These are phyloP conservation scores for Lepidocyrtoides sp. DNA, from an alignment of 2,888 invertebrate genomes.

Conservation along the genomic window DNA sequence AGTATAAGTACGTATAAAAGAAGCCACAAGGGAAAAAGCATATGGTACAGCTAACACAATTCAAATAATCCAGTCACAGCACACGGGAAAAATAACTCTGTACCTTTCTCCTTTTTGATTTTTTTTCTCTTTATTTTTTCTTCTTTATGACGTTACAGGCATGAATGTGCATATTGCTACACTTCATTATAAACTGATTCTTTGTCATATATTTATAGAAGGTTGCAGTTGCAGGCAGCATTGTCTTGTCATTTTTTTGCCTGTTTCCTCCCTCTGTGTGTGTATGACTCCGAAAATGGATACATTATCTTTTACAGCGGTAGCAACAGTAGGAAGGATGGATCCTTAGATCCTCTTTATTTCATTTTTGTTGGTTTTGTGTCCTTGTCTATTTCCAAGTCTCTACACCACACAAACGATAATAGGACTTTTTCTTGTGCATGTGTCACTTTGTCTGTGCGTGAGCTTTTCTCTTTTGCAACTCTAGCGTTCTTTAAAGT, in stretches of 20 bases:
- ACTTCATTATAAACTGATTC: not conserved
- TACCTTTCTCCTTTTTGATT: not conserved
- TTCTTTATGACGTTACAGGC: not conserved
- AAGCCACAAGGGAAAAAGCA: conserved; percentile 31
- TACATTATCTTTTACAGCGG: conserved; percentile 8
- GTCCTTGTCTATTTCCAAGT: not conserved
- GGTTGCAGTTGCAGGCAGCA: not conserved
- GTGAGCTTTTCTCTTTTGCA: conserved; percentile 12
- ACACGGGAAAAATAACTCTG: not conserved
- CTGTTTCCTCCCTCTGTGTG: not conserved
- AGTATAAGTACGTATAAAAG: not conserved
- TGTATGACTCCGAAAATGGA: conserved; percentile 48
- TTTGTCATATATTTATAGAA: no score
- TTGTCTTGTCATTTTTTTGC: not conserved
- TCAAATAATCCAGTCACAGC: not conserved
- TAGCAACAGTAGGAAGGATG: not conserved
- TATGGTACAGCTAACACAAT: not conserved
- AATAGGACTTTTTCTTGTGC: not conserved
- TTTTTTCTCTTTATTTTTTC: not conserved
- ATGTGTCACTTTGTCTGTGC: not conserved
- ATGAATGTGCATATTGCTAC: not conserved
- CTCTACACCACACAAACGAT: not conserved
- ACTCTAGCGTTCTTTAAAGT: conserved; percentile 4
- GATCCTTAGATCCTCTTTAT: conserved; percentile 20
- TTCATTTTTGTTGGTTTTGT: conserved; percentile 5